Evolutionary conservation across 2,888 invertebrate genomes (phyloP).

Genomic region (Drosophila setosimentum): DNA sequence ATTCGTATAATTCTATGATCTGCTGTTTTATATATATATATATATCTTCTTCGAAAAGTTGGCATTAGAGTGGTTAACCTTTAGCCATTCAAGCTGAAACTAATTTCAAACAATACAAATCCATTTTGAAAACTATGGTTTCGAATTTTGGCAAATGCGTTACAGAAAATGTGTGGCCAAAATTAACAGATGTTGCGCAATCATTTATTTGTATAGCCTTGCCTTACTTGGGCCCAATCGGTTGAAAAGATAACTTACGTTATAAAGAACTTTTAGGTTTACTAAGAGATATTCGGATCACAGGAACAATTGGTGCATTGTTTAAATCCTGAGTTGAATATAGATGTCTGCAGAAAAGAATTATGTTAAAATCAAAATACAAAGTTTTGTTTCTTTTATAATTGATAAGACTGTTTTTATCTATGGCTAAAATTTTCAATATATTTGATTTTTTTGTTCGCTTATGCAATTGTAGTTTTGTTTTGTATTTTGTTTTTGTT

Average conservation of each 20-base stretch:
- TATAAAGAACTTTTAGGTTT: not conserved
- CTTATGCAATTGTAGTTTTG: conserved; percentile 8
- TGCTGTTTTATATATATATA: too few relatives aligned
- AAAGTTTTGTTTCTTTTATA: too few relatives aligned
- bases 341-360: too few relatives aligned
- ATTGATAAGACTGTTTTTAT: conserved; percentile 14
- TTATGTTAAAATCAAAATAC: too few relatives aligned
- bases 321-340: not conserved
- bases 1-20: too few relatives aligned
- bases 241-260: not conserved
- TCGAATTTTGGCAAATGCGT: not conserved
- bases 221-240: not conserved
- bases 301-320: not conserved
- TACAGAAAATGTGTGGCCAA: not conserved
- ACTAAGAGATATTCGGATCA: not conserved
- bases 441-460: conserved; percentile 10
- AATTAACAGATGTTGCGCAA: not conserved
- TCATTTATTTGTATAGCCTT: not conserved
- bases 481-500: conserved; percentile 13
- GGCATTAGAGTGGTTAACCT: not conserved
- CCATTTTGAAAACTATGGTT: not conserved
- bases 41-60: too few relatives aligned
- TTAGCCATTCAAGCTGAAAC: not conserved
- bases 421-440: conserved; percentile 21
- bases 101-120: not conserved